Conservation (phyloP, 2,888 invertebrate species). For the Drosophila sordidula region DNA sequence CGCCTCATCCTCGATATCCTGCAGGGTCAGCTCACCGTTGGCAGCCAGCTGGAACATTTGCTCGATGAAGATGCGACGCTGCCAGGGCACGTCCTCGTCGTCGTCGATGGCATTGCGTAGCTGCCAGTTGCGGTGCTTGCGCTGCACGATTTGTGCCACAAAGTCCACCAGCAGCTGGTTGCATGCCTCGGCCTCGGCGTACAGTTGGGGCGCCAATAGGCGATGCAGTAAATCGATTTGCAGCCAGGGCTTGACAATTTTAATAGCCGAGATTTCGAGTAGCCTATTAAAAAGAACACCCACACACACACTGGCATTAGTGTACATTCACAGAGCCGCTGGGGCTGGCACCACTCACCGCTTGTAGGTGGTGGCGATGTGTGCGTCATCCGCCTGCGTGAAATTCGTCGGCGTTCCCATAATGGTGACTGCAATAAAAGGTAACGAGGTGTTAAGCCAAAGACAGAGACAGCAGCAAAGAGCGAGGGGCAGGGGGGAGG, state of each 20-base stretch:
- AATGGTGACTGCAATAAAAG: conserved; percentile 75
- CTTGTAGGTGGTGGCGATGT: conserved; percentile 82
- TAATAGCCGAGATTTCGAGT: conserved; percentile 81
- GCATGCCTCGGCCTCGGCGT: conserved; percentile 69
- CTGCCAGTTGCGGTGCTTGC: conserved; percentile 81
- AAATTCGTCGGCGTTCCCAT: conserved; percentile 83
- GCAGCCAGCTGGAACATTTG: conserved; percentile 83
- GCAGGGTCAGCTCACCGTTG: conserved; percentile 78
- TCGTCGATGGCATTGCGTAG: conserved; percentile 31
- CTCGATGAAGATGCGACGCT: conserved; percentile 82
- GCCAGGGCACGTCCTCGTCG: conserved; percentile 49
- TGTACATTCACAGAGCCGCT: background rate
- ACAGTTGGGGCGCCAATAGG: conserved; percentile 71
- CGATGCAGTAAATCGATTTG: conserved; percentile 83
- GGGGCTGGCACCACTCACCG: conserved; percentile 60
- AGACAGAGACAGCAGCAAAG: conserved; percentile 3
- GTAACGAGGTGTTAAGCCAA: conserved; percentile 36
- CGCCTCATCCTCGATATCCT: conserved; percentile 83
- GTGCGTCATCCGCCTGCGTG: conserved; percentile 76
- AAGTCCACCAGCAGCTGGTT: conserved; percentile 80
- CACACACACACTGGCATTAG: conserved; percentile 2
- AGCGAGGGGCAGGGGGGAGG: background rate
- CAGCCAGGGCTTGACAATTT: conserved; percentile 83
- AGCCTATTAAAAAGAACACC: conserved; percentile 50
- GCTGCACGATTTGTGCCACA: conserved; percentile 79